phyloP scores from a whole-genome alignment of 2,113 vertebrate genomes.

The Petrocephalus zakoni region DNA sequence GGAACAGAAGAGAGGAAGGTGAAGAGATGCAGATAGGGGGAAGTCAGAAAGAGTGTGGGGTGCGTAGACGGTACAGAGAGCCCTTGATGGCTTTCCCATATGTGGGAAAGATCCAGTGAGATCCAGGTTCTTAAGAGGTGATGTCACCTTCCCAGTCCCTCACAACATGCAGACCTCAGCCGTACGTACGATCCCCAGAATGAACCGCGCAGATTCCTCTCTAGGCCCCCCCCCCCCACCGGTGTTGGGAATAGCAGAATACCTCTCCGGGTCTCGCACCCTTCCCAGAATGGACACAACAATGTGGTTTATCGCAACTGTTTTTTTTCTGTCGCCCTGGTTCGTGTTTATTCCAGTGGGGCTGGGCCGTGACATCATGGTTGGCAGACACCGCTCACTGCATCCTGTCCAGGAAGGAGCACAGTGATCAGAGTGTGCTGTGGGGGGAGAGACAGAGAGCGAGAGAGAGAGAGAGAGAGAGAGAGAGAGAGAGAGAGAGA shows the following conservation, averaged over 20 bases:
- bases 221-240: not conserved
- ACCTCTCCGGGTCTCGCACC: not conserved
- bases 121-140: slow-evolving; percentile 44
- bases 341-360: slow-evolving; percentile 14
- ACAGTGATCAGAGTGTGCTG: slow-evolving; percentile 25
- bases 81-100: slow-evolving; percentile 33
- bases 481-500: slow-evolving; percentile 12
- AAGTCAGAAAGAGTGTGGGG: not conserved
- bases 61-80: not conserved
- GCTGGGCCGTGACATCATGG: slow-evolving; percentile 54
- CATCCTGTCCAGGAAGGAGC: slow-evolving; percentile 54
- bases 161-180: slow-evolving; percentile 16
- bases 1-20: not conserved
- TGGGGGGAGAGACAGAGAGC: not conserved
- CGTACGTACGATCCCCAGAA: slow-evolving; percentile 23
- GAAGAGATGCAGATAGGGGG: not conserved
- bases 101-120: slow-evolving; percentile 45
- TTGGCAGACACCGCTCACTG: slow-evolving; percentile 46
- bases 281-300: not conserved
- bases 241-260: not conserved
- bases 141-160: slow-evolving; percentile 57
- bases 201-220: slow-evolving; percentile 16
- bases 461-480: not conserved
- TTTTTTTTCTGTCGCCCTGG: slow-evolving; percentile 26
- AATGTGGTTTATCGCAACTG: slow-evolving; percentile 27